Evolutionary conservation across 2,888 invertebrate genomes (phyloP).

Genomic region (Himalopsyche kuldschensis): DNA sequence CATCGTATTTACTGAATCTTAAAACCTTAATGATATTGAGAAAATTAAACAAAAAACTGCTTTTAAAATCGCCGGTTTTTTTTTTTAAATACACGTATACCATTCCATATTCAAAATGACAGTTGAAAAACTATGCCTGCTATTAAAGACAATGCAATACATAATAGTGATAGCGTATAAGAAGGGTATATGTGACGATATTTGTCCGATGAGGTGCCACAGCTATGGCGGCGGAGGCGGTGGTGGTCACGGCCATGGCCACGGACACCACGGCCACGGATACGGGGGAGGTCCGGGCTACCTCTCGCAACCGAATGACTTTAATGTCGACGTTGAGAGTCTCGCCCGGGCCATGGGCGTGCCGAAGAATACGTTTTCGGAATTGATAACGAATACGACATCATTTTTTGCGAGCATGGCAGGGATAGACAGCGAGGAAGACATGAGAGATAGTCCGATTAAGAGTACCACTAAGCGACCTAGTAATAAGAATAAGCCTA

Average conservation of each 20-base stretch:
- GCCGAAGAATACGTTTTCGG: constrained; percentile 26
- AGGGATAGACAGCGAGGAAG: neutral
- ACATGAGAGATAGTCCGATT: neutral
- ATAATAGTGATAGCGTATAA: constrained; percentile 32
- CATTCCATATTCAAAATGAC: constrained; percentile 15
- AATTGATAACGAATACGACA: constrained; percentile 7
- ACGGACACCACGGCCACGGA: neutral
- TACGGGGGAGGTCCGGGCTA: neutral
- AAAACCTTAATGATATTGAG: too few species aligned
- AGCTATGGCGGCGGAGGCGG: constrained; percentile 5
- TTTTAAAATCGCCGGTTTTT: neutral
- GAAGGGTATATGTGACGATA: constrained; percentile 33
- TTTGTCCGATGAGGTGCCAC: constrained; percentile 25
- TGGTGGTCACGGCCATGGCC: constrained; percentile 2
- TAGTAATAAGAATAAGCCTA: neutral
- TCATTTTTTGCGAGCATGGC: neutral
- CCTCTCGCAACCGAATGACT: constrained; percentile 1
- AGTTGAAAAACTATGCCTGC: constrained; percentile 31
- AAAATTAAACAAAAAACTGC: neutral
- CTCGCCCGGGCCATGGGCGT: constrained; percentile 35
- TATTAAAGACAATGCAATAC: constrained; percentile 38
- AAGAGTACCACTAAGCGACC: neutral
- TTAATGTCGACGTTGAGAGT: constrained; percentile 31
- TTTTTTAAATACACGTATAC: neutral
- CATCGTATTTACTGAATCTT: too few species aligned